Evolutionary conservation across 2,888 invertebrate genomes (phyloP).

Genomic region (Epistrophella euchroma): DNA sequence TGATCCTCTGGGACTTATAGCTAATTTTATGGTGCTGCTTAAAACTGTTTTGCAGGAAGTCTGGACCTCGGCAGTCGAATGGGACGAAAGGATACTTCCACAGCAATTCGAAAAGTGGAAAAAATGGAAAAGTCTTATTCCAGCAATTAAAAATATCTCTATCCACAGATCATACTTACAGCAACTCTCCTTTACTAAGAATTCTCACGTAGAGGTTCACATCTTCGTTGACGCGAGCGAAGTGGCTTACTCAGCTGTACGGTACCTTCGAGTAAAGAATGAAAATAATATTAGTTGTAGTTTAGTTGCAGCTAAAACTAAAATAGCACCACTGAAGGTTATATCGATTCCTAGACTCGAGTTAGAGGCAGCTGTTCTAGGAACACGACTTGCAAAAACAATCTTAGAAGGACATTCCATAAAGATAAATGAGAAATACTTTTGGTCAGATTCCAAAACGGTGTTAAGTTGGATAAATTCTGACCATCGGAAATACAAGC

Average conservation of each 20-base stretch:
- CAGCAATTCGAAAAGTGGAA: slow-evolving; percentile 9
- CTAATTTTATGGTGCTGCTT: slow-evolving; percentile 64
- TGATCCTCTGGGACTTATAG: slow-evolving; percentile 28
- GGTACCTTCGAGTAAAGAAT: background rate
- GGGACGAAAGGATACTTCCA: slow-evolving; percentile 24
- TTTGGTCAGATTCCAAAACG: slow-evolving; percentile 17
- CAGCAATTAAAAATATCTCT: background rate
- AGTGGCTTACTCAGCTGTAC: slow-evolving; percentile 12
- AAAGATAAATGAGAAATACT: background rate
- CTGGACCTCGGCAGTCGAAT: slow-evolving; percentile 13
- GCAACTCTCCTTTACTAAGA: background rate
- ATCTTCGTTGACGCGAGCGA: slow-evolving; percentile 22
- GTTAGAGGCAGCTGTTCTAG: slow-evolving; percentile 23
- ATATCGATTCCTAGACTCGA: background rate
- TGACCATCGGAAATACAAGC: no score
- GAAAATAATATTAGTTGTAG: background rate
- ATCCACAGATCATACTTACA: slow-evolving; percentile 1
- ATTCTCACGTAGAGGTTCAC: background rate
- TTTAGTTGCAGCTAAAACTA: slow-evolving; percentile 15
- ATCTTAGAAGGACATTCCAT: slow-evolving; percentile 3
- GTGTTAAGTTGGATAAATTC: no score
- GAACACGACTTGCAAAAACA: slow-evolving; percentile 1
- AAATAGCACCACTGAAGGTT: slow-evolving; percentile 7
- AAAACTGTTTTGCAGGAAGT: slow-evolving; percentile 36
- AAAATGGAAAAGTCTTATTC: background rate